Conservation (phyloP, 1,140 invertebrate genomes). For the Drosophila trapezifrons region DNA sequence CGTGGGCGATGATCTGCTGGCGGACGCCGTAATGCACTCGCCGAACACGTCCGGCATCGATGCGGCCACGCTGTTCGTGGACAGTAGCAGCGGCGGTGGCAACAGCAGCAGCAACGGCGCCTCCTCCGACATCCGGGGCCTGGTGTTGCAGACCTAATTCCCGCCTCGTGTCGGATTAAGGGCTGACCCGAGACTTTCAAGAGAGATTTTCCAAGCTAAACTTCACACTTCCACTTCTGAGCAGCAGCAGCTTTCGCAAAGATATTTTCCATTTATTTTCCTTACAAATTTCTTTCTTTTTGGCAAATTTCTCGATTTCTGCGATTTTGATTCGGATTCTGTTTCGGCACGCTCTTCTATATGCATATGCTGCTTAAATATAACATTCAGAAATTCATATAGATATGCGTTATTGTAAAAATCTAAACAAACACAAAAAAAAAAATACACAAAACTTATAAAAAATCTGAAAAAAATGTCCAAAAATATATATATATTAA, state of each 20-base stretch:
- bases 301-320: conserved; percentile 18
- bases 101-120: conserved; percentile 59
- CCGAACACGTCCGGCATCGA: conserved; percentile 77
- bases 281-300: conserved; percentile 3
- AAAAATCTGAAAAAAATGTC: conserved; percentile 35
- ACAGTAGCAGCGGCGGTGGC: conserved; percentile 66
- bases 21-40: conserved; percentile 73
- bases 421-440: conserved; percentile 38
- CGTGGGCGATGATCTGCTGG: conserved; percentile 73
- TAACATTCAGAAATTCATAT: conserved; percentile 39
- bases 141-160: conserved; percentile 78
- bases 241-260: conserved; percentile 30
- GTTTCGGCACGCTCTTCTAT: conserved; percentile 48
- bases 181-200: conserved; percentile 21
- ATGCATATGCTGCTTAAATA: conserved; percentile 45
- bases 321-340: conserved; percentile 22
- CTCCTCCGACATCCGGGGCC: conserved; percentile 71
- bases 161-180: conserved; percentile 2
- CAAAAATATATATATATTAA: conserved; percentile 46
- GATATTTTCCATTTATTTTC: conserved; percentile 17
- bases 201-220: conserved; percentile 36
- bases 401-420: conserved; percentile 59
- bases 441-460: conserved; percentile 34
- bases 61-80: conserved; percentile 71
- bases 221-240: conserved; percentile 41